Base-by-base conservation (phyloP, 2,888 invertebrate genomes). In the Clivina fossor region DNA sequence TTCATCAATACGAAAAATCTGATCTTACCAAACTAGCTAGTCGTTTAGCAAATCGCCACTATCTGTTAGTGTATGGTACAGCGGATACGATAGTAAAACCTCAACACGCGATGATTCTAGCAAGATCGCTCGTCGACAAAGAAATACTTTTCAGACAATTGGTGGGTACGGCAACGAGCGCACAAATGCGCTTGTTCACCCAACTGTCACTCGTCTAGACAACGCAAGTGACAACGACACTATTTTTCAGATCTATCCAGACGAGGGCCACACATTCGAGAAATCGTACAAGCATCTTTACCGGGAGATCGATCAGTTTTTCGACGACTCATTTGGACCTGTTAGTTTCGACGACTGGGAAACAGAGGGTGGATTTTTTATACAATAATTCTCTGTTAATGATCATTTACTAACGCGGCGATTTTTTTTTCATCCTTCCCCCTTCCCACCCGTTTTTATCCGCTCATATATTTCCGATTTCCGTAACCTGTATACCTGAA, bases 31-130 rank as follows among this genome's bases (percentile, higher is more conserved):
- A 85, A 66, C 82, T 86, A 69, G 90, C 90, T 2, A 84, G 84
- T 43, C 89, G 89, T 71, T 82, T 95, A 60, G 80, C 81, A 46
- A 76, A 80, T 1, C 79, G 86, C 51, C 76, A 81, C 60, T 82
- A 88, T 67, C 76, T 86, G 68, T 68, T 86, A 7, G 82, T 84
- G 63, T 93, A 94, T 73, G 93, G 93, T 41, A 88, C 90, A 1
- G 91, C 90, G 4, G 95, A 96, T 74, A 80, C 84, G 35, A 78
- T 84, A 61, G 90, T 93, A 33, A 94, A 92, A 69, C 88, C 91
- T 66, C 90, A 89, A 69, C 93, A 96, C 72, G 85, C 92, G 20
- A 82, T 93, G 64, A 84, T 90, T 70, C 78, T 95, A 38, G 87
- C 91, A 9, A 81, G 86, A 59, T 86, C 92, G n/a, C 78, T 95